A percentile compares a stretch with the other conserved stretches of the same genome.
Conservation (phyloP, 2,888 invertebrate species). For the Tipula vernalis region DNA sequence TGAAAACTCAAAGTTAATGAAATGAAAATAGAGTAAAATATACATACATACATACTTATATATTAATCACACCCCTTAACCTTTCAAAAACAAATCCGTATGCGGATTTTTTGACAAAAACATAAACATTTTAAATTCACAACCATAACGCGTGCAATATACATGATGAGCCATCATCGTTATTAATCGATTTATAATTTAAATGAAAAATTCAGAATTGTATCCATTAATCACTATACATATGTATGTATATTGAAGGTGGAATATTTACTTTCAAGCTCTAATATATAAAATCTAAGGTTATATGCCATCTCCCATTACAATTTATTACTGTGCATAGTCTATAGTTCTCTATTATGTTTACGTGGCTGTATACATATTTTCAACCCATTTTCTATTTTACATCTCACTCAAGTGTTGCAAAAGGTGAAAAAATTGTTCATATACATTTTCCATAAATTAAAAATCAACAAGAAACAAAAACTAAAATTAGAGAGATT, state of each 20-base stretch:
- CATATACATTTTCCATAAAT: not conserved
- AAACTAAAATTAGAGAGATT: not conserved
- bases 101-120: not conserved
- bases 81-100: not conserved
- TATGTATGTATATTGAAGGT: not conserved
- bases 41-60: not conserved
- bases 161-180: not conserved
- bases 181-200: not conserved
- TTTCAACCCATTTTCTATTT: not conserved
- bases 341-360: not conserved
- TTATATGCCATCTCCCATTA: not conserved
- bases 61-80: not conserved
- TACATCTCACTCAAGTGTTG: slow-evolving; percentile 4
- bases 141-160: not conserved
- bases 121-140: not conserved
- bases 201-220: not conserved
- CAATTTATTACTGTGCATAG: not conserved
- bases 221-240: not conserved
- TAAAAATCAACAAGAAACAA: not conserved
- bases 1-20: not conserved
- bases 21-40: not conserved
- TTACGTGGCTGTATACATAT: not conserved
- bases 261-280: not conserved
- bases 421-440: not conserved
- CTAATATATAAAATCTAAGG: not conserved